Evolutionary conservation across 2,888 invertebrate species (phyloP).

Genomic region (Sialis fuliginosa): DNA sequence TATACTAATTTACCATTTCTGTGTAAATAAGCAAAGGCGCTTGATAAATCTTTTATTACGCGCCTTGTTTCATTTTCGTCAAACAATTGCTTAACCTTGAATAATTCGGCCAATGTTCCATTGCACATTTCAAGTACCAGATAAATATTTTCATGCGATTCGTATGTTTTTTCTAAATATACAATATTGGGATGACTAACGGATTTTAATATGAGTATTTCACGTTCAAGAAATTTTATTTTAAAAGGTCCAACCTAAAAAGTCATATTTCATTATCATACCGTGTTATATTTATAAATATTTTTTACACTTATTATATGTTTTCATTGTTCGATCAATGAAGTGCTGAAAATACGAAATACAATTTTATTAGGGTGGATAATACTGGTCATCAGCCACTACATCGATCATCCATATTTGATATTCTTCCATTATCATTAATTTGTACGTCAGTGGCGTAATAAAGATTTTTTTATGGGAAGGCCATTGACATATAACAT

Average conservation of each 20-base stretch:
- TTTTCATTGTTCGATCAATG: too few species aligned
- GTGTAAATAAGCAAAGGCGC: slow-evolving; percentile 26
- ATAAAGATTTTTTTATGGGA: too few species aligned
- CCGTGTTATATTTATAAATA: too few species aligned
- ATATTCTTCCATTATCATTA: too few species aligned
- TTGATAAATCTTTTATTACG: slow-evolving; percentile 21
- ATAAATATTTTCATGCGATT: slow-evolving; percentile 33
- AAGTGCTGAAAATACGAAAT: too few species aligned
- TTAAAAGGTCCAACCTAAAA: slow-evolving; percentile 11
- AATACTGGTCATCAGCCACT: too few species aligned
- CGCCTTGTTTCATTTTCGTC: slow-evolving; percentile 19
- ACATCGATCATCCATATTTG: too few species aligned
- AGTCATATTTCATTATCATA: too few species aligned
- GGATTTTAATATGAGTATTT: slow-evolving; percentile 33
- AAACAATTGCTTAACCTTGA: slow-evolving; percentile 19
- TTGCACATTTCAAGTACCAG: slow-evolving; percentile 34
- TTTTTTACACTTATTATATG: too few species aligned
- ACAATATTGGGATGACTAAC: slow-evolving; percentile 38
- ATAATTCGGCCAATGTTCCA: slow-evolving; percentile 26
- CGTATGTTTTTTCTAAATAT: slow-evolving; percentile 30
- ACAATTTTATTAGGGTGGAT: too few species aligned
- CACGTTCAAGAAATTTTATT: slow-evolving; percentile 27
- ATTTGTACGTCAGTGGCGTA: too few species aligned
- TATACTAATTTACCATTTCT: slow-evolving; percentile 21
- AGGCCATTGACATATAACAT: too few species aligned